These are phyloP conservation scores for Callipepla californica DNA, from an alignment of 2,113 vertebrate genomes.

Conservation along the genomic window DNA sequence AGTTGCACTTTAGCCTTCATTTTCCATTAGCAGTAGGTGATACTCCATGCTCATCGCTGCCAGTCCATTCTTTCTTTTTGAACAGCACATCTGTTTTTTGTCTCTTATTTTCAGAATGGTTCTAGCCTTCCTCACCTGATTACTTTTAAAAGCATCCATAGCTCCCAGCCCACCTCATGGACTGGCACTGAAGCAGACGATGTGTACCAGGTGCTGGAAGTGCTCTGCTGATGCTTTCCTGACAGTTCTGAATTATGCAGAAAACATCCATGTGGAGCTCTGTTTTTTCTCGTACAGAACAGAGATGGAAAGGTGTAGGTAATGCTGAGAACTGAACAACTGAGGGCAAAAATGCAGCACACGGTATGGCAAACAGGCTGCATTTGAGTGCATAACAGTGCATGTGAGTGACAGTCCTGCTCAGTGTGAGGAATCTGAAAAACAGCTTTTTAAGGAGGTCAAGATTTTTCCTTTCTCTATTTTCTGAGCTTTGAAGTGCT, in stretches of 20 bases:
- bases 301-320: neutral
- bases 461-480: neutral
- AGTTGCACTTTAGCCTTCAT: neutral
- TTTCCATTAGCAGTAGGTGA: neutral
- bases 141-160: neutral
- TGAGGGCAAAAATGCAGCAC: neutral
- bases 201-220: neutral
- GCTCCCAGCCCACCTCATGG: neutral
- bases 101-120: neutral
- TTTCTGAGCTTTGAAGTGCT: neutral
- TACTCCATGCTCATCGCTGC: neutral
- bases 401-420: neutral
- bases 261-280: neutral
- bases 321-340: neutral
- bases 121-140: neutral
- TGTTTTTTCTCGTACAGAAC: neutral
- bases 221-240: neutral
- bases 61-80: neutral
- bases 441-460: neutral
- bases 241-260: neutral
- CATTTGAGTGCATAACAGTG: neutral
- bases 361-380: neutral
- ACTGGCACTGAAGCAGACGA: neutral
- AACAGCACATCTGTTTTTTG: neutral
- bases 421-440: neutral